phyloP scores from a whole-genome alignment of 2,888 invertebrate genomes.

The Sesamia inferens region DNA sequence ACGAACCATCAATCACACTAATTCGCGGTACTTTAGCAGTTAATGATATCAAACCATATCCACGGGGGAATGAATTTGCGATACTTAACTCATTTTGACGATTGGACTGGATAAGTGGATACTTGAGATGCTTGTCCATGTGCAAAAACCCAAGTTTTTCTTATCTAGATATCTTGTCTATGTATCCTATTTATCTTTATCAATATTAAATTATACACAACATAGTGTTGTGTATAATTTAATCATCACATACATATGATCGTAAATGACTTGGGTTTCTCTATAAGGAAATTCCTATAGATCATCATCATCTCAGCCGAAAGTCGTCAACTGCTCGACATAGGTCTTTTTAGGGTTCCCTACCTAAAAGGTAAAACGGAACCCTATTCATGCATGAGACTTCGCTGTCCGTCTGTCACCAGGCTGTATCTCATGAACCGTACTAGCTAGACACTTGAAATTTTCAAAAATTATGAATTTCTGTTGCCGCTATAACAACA shows the following conservation, averaged over 20 bases:
- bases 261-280: neutral
- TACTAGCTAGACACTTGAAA: no score
- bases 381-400: no score
- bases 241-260: neutral
- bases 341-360: no score
- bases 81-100: neutral
- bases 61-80: constrained; percentile 32
- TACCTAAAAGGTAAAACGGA: no score
- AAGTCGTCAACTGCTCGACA: no score
- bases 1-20: constrained; percentile 44
- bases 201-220: neutral
- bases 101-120: neutral
- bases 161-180: neutral
- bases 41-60: constrained; percentile 29
- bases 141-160: neutral
- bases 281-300: neutral
- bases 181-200: neutral
- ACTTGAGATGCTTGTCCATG: neutral
- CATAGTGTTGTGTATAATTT: no score
- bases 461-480: no score
- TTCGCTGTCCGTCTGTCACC: no score
- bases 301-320: no score
- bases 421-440: no score
- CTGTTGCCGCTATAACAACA: no score
- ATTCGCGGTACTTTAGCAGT: constrained; percentile 28